These are phyloP conservation scores for Apantesis nais DNA, from an alignment of 2,888 invertebrate genomes.

Conservation along the genomic window DNA sequence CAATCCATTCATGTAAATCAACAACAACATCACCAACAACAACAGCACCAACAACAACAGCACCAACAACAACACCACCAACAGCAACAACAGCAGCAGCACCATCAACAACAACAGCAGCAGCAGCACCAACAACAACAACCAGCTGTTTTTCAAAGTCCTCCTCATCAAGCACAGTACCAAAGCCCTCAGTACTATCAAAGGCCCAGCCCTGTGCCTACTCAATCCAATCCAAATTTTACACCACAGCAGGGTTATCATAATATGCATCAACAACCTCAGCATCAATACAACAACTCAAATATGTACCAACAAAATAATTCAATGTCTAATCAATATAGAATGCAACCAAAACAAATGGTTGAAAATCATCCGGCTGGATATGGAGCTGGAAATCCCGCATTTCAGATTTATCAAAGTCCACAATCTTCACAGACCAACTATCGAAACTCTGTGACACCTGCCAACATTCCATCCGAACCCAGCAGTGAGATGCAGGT, in stretches of 20 bases:
- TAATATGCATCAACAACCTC: slow-evolving; percentile 55
- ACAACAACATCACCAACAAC: slow-evolving; percentile 54
- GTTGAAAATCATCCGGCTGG: slow-evolving; percentile 59
- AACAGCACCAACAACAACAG: slow-evolving; percentile 51
- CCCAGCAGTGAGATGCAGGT: slow-evolving; percentile 56
- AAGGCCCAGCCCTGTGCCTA: slow-evolving; percentile 63
- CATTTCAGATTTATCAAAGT: slow-evolving; percentile 79
- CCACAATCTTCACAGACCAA: slow-evolving; percentile 68
- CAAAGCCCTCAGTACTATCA: slow-evolving; percentile 77
- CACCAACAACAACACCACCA: slow-evolving; percentile 49
- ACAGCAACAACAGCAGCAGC: slow-evolving; percentile 54
- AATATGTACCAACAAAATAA: slow-evolving; percentile 67
- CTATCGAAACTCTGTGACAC: slow-evolving; percentile 58
- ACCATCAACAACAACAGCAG: slow-evolving; percentile 57
- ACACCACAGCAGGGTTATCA: slow-evolving; percentile 72
- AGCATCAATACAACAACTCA: slow-evolving; percentile 64
- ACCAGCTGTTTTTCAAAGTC: slow-evolving; percentile 70
- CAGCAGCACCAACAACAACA: slow-evolving; percentile 55
- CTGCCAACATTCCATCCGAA: slow-evolving; percentile 55
- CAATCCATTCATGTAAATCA: slow-evolving; percentile 73
- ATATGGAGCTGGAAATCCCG: slow-evolving; percentile 63
- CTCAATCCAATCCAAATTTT: slow-evolving; percentile 62
- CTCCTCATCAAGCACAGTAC: slow-evolving; percentile 77
- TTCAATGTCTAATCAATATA: slow-evolving; percentile 69
- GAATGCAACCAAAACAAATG: slow-evolving; percentile 68